Evolutionary conservation across 2,888 invertebrate species (phyloP).

Genomic region (Tetropium fuscum): DNA sequence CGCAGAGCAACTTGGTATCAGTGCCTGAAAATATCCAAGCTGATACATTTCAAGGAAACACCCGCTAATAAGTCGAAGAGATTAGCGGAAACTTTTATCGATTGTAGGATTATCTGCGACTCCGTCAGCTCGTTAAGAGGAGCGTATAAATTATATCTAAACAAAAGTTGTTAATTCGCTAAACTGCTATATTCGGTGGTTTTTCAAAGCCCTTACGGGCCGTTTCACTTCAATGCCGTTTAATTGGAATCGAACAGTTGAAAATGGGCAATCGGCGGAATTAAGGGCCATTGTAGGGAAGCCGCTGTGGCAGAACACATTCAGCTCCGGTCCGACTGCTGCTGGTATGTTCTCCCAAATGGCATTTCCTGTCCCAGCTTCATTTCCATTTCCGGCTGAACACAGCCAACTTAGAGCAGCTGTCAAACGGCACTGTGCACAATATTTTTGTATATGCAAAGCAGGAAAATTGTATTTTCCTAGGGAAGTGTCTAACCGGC

Average conservation of each 20-base stretch:
- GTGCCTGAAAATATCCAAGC: no score
- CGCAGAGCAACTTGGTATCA: no score
- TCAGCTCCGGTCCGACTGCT: not conserved
- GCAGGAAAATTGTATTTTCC: no score
- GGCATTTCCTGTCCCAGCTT: conserved; percentile 20
- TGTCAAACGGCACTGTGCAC: conserved; percentile 23
- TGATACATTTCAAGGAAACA: not conserved
- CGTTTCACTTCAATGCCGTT: conserved; percentile 35
- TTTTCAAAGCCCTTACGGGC: conserved; percentile 24
- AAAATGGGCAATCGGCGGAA: conserved; percentile 28
- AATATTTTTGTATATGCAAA: no score
- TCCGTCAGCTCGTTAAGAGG: conserved; percentile 1
- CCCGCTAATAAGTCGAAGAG: not conserved
- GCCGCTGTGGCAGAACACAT: conserved; percentile 24
- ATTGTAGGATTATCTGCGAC: conserved; percentile 36
- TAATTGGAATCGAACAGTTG: conserved; percentile 44
- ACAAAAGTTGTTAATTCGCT: conserved; percentile 42
- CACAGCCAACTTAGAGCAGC: conserved; percentile 14
- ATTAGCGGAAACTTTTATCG: conserved; percentile 8
- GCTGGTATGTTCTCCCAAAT: conserved; percentile 7
- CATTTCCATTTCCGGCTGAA: conserved; percentile 22
- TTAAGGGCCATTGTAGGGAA: conserved; percentile 42
- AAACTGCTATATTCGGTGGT: conserved; percentile 34
- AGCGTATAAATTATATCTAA: conserved; percentile 26
- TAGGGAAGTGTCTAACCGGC: no score